Evolutionary conservation across 2,888 invertebrate species (phyloP).

Genomic region (Eristalinus sepulchralis): DNA sequence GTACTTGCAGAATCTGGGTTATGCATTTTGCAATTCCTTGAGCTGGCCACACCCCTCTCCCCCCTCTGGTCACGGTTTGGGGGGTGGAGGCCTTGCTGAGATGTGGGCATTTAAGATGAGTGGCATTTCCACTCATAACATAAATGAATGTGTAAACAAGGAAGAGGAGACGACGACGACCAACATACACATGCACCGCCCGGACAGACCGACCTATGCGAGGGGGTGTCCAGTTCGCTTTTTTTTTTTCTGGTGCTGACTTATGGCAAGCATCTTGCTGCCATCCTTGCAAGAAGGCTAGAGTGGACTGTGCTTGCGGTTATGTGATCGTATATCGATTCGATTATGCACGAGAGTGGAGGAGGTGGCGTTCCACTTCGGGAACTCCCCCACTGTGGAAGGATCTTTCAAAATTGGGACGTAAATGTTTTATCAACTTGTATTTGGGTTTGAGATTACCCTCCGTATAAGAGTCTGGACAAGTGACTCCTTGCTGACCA

Average conservation of each 20-base stretch:
- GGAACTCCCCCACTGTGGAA: background rate
- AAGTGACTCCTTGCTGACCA: too few relatives aligned
- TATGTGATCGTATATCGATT: constrained; percentile 12
- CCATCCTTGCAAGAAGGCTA: background rate
- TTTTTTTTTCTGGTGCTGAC: constrained; percentile 25
- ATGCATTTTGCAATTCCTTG: constrained; percentile 65
- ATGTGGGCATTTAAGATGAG: constrained; percentile 58
- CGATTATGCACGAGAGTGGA: constrained; percentile 2
- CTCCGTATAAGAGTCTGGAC: background rate
- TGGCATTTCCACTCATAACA: constrained; percentile 32
- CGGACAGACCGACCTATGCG: constrained; percentile 3
- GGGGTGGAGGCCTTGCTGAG: background rate
- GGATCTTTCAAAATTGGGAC: background rate
- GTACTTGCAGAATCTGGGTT: constrained; percentile 60
- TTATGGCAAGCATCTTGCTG: constrained; percentile 8
- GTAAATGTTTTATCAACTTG: background rate
- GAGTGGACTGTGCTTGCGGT: background rate
- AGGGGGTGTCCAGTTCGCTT: constrained; percentile 20
- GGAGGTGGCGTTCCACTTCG: background rate
- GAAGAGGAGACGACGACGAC: background rate
- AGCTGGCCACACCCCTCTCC: constrained; percentile 28
- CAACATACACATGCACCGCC: background rate
- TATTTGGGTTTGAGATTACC: background rate
- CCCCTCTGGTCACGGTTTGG: background rate
- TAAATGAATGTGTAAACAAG: constrained; percentile 54